Base-by-base conservation (phyloP, 1,140 invertebrate genomes). In the Bombus waltoni region DNA sequence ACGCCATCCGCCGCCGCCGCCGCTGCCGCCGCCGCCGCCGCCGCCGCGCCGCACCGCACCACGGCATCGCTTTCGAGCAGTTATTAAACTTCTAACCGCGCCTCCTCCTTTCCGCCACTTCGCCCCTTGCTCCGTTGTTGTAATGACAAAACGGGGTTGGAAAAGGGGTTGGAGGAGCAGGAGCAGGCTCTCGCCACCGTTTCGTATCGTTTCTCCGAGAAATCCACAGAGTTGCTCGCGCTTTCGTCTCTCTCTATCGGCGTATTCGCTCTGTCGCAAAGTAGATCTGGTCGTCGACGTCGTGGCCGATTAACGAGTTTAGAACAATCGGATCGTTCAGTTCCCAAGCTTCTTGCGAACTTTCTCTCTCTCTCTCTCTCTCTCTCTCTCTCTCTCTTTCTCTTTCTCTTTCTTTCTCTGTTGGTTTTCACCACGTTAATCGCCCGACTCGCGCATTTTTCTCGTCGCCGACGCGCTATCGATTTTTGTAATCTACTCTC, bases 401-500 rank as follows among this genome's bases (percentile, higher is more conserved):
- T 32, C 0, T 8, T 5, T 70, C 2, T 22, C 13, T 40, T 6
- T 22, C 47, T 53, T 6, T 22, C 47, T 53, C 18, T 53, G 47
- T 53, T 22, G 18, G 18, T 53, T 53, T 53, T 53, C 47, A 53
- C 18, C 47, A 53, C 22, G 18, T n/a, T 73, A 47, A 73, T 74
- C 72, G 76, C 9, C 4, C 11, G 4, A 42, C 38, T 44, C 59
- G 77, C 59, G 44, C 78, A 6, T 91, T 88, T 93, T 89, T 90
- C 93, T 92, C 85, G n/a, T n/a, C 25, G 15, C 83, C 87, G 73
- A 15, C 90, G 90, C 88, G 88, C 87, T 91, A 94, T 93, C 92
- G 92, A 94, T 93, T 91, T 91, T 83, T 90, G 87, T 92, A 92
- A 93, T 93, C 92, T 93, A 89, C 89, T 89, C 86, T 89, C 86